phyloP scores from a whole-genome alignment of 1,140 invertebrate species.

The Megalopta genalis region DNA sequence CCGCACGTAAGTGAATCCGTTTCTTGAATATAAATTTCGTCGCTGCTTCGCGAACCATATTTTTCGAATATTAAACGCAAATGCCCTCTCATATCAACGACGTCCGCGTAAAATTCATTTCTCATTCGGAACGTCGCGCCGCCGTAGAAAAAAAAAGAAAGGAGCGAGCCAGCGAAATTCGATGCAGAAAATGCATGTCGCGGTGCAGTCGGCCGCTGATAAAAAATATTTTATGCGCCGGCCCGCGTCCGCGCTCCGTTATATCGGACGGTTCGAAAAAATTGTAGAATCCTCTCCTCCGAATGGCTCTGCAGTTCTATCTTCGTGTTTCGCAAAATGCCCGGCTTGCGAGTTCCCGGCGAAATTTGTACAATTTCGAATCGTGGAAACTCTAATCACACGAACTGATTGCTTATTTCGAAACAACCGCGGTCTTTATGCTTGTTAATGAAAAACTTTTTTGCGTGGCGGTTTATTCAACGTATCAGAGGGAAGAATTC shows the following conservation, averaged over 20 bases:
- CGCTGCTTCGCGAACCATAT: slow-evolving; percentile 7
- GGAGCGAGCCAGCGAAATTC: background rate
- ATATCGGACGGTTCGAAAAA: background rate
- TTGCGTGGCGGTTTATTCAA: no score
- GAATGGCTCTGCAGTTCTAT: no score
- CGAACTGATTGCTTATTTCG: no score
- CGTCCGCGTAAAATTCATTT: slow-evolving; percentile 12
- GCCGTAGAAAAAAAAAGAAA: background rate
- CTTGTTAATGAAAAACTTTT: no score
- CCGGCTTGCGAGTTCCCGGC: no score
- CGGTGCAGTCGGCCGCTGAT: background rate
- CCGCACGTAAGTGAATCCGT: background rate
- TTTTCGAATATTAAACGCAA: slow-evolving; percentile 41
- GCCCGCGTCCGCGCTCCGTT: background rate
- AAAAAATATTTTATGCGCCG: slow-evolving; percentile 36
- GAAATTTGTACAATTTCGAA: no score
- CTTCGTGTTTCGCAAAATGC: background rate
- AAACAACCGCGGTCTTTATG: no score
- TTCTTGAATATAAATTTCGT: background rate
- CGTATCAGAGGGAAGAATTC: no score
- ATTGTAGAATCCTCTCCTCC: background rate
- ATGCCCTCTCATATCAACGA: slow-evolving; percentile 8
- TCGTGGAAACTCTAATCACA: no score
- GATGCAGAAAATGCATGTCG: slow-evolving; percentile 1
- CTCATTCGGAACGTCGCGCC: background rate